phyloP scores from a whole-genome alignment of 2,113 vertebrate genomes.

The Notiomystis cincta region DNA sequence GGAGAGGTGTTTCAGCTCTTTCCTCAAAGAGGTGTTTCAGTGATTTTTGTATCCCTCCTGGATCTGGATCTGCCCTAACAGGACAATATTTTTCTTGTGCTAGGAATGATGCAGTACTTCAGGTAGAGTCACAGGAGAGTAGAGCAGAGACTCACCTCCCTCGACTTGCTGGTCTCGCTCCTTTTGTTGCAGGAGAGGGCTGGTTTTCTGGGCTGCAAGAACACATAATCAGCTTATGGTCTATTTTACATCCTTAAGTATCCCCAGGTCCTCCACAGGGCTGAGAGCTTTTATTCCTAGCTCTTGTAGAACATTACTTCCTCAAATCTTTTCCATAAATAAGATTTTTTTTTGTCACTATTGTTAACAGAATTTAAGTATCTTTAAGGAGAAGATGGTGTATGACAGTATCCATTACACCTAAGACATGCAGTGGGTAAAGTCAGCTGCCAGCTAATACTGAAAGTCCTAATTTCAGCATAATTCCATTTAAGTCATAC shows the following conservation, averaged over 20 bases:
- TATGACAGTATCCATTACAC: not conserved
- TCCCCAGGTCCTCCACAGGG: not conserved
- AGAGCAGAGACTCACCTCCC: not conserved
- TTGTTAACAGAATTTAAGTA: not conserved
- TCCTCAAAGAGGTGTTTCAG: not conserved
- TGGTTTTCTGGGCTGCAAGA: not conserved
- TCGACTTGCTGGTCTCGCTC: rapidly evolving
- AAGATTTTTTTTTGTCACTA: not conserved
- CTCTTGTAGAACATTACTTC: not conserved
- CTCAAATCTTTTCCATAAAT: not conserved
- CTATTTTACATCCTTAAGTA: not conserved
- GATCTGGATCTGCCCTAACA: not conserved
- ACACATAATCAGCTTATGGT: not conserved
- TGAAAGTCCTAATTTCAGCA: not conserved
- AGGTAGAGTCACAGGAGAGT: not conserved
- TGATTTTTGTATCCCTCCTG: not conserved
- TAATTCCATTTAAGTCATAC: not conserved
- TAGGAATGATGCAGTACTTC: not conserved
- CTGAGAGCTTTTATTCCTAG: not conserved
- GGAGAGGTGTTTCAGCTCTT: not conserved
- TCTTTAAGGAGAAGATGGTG: not conserved
- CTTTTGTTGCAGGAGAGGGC: not conserved
- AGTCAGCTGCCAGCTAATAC: not conserved
- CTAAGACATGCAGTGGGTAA: not conserved
- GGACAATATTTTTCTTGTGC: not conserved